A percentile compares a stretch with the other conserved stretches of the same genome.
phyloP scores from a whole-genome alignment of 2,797 vertebrate genomes.

The Eospalax fontanierii region DNA sequence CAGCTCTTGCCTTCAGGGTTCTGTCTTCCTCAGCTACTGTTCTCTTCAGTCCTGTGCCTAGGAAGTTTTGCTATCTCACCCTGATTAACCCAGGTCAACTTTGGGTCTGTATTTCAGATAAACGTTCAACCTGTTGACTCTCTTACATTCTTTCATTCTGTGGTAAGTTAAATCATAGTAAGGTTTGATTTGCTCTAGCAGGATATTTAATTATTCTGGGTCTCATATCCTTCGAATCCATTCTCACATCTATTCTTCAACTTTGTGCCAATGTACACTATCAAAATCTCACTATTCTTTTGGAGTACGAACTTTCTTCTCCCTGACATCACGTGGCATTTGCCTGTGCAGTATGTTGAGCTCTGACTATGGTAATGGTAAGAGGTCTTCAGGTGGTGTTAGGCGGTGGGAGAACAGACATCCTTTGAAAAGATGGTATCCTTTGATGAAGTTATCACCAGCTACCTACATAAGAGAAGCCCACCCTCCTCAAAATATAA shows the following conservation, averaged over 20 bases:
- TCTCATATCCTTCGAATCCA: neutral
- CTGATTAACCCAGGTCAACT: neutral
- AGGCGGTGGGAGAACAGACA: neutral
- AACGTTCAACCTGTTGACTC: neutral
- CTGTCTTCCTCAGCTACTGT: neutral
- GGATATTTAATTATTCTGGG: neutral
- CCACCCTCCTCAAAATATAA: neutral
- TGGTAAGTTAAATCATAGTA: neutral
- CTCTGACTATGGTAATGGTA: neutral
- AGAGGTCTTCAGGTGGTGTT: neutral
- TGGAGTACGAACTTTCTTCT: neutral
- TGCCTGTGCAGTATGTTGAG: neutral
- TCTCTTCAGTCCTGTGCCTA: slow-evolving; percentile 3
- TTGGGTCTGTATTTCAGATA: slow-evolving; percentile 26
- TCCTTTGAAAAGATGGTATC: neutral
- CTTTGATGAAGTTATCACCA: neutral
- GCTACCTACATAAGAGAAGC: neutral
- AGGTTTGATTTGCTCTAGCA: neutral
- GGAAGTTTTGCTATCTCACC: neutral
- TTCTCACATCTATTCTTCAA: neutral
- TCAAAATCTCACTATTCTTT: slow-evolving; percentile 22
- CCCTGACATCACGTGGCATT: neutral
- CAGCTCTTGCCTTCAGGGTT: neutral
- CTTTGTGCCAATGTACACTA: neutral
- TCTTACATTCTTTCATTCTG: neutral